Conservation (phyloP, 2,888 invertebrate species). For the Tachina grossa region DNA sequence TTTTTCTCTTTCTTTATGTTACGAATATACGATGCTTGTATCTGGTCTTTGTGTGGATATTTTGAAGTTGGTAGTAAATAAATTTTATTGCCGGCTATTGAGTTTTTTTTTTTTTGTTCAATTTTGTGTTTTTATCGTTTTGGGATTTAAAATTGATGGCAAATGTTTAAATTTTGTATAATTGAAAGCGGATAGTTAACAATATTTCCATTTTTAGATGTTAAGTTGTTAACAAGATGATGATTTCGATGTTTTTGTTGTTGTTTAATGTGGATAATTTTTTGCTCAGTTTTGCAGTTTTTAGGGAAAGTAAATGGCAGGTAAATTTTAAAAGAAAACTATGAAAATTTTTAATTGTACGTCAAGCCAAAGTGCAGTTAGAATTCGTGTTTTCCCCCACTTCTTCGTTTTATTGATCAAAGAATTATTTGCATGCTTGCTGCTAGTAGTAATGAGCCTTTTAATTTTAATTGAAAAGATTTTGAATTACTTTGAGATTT, state of each 20-base stretch:
- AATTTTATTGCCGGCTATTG: conserved; percentile 67
- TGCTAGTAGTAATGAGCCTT: not conserved
- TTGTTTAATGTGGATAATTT: conserved; percentile 60
- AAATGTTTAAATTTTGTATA: conserved; percentile 65
- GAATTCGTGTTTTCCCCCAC: not conserved
- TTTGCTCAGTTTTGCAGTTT: not conserved
- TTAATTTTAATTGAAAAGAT: too few species aligned
- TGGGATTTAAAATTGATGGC: conserved; percentile 65
- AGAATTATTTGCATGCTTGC: not conserved
- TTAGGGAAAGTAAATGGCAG: conserved; percentile 68
- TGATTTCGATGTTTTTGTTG: conserved; percentile 45
- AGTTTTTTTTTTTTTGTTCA: conserved; percentile 28
- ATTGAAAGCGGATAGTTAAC: conserved; percentile 55
- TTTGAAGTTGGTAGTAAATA: conserved; percentile 66
- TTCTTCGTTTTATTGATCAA: too few species aligned
- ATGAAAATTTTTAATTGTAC: not conserved
- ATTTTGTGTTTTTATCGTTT: conserved; percentile 55
- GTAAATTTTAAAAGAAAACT: conserved; percentile 73
- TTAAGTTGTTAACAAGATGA: conserved; percentile 70
- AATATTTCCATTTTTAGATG: conserved; percentile 57
- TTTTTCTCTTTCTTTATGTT: not conserved
- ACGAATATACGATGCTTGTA: conserved; percentile 37
- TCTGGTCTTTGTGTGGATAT: conserved; percentile 35
- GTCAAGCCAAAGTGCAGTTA: conserved; percentile 5
- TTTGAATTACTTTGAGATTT: not conserved